Evolutionary conservation across 2,888 invertebrate genomes (phyloP), one percentile per base, ranked within the genome.

Genomic region (Melanostoma mellinum): DNA sequence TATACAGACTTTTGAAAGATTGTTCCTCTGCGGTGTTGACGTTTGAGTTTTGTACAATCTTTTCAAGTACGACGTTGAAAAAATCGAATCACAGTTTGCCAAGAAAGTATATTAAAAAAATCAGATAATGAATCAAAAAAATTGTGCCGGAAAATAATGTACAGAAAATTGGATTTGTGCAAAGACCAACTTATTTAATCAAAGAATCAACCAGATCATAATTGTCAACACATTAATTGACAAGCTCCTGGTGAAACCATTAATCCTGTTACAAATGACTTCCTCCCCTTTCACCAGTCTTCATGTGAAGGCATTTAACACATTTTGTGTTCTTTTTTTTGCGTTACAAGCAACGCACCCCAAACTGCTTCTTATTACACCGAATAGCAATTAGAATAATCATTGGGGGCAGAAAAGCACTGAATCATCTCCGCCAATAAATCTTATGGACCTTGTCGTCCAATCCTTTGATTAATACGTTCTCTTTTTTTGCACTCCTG

Each of bases 381-480:
- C 58, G 74, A 84, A 79, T 84, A 84, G 74, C 84, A 84, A 84
- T 84, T 84, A 84, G 74, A 79, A 71, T 65, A 79, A 75, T 74
- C 84, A 75, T 79, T 79, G 69, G 73, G 71, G 46, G 53, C 61
- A 55, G 63, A 69, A 78, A 78, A 73, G n/a, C 46, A 44, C 60
- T 68, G 55, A 84, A 84, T 84, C 84, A 84, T 84, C 84, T 84
- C 71, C 48, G 69, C 69, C 75, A 84, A 84, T 84, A 84, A 84
- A 84, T 84, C 79, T 84, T 79, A 84, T 84, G 74, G 67, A 79
- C 79, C 84, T 60, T 84, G 84, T 84, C 84, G 67, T 79, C 60
- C 84, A 84, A 79, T 84, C 84, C 84, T 84, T 84, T 84, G 74
- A 84, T 84, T 84, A 84, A 84, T 84, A 84, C 20, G 72, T 67